These are phyloP conservation scores for Camponotus vicinus DNA, from an alignment of 1,140 invertebrate genomes.

Conservation along the genomic window DNA sequence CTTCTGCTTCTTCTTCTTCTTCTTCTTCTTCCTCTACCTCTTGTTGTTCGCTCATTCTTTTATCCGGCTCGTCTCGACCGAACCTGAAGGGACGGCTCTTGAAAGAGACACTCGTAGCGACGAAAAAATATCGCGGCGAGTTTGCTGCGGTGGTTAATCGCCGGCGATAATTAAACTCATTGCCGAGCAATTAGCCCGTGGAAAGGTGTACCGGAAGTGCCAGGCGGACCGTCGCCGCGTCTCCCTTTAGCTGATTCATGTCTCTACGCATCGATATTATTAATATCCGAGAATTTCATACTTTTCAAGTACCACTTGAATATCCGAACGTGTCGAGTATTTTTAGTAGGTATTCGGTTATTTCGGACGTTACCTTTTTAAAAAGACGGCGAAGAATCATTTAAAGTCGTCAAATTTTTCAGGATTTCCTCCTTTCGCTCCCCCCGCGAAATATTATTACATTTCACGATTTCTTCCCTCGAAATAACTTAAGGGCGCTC, in stretches of 20 bases:
- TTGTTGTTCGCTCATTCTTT: conserved; percentile 46
- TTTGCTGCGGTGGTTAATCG: conserved; percentile 35
- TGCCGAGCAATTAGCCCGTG: conserved; percentile 24
- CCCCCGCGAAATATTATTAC: background rate
- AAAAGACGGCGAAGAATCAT: too few species aligned
- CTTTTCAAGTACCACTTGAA: too few species aligned
- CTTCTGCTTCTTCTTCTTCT: conserved; percentile 7
- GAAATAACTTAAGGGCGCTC: conserved; percentile 64
- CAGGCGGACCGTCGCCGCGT: background rate
- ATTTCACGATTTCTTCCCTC: background rate
- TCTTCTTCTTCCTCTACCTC: conserved; percentile 14
- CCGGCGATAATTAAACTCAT: conserved; percentile 43
- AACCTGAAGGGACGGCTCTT: conserved; percentile 11
- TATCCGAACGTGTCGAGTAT: too few species aligned
- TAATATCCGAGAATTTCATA: too few species aligned
- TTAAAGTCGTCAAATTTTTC: too few species aligned
- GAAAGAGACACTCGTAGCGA: conserved; percentile 42
- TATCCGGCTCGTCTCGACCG: conserved; percentile 49
- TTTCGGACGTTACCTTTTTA: too few species aligned
- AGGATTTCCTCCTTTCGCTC: too few species aligned
- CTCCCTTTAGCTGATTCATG: background rate
- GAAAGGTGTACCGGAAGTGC: too few species aligned
- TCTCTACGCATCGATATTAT: too few species aligned
- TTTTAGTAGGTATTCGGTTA: too few species aligned
- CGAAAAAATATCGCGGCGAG: conserved; percentile 54